Evolutionary conservation across 2,888 invertebrate species (phyloP).

Genomic region (Andrena chrysosceles): DNA sequence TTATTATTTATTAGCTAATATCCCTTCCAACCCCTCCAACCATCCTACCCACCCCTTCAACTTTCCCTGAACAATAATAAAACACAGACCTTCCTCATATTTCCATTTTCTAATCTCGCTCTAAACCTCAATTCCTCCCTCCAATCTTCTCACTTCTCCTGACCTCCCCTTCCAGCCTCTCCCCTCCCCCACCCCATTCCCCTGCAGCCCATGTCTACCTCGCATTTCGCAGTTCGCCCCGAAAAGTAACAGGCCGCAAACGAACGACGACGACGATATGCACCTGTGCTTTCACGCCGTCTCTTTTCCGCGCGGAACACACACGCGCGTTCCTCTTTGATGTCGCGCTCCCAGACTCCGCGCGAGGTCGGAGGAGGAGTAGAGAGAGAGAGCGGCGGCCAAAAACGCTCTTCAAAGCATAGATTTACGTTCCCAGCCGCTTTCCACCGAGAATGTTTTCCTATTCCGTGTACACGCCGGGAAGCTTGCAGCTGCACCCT

Average conservation of each 20-base stretch:
- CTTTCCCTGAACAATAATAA: no score
- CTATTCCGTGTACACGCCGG: conserved; percentile 54
- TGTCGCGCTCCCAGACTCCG: conserved; percentile 61
- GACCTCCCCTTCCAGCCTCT: no score
- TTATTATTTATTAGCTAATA: no score
- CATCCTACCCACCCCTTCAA: no score
- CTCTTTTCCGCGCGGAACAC: background rate
- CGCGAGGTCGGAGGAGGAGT: conserved; percentile 29
- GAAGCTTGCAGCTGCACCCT: conserved; percentile 9
- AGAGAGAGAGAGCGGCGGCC: conserved; percentile 27
- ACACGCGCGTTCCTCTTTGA: conserved; percentile 61
- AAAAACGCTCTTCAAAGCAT: conserved; percentile 67
- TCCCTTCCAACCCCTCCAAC: no score
- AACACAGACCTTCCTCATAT: background rate
- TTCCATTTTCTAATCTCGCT: no score
- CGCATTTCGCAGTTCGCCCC: conserved; percentile 11
- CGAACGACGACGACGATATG: conserved; percentile 48
- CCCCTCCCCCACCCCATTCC: background rate
- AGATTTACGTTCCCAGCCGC: conserved; percentile 59
- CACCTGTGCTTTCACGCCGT: conserved; percentile 59
- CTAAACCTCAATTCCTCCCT: no score
- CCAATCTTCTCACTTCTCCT: background rate
- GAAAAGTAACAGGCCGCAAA: conserved; percentile 52
- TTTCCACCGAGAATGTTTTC: conserved; percentile 60
- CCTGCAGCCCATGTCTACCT: background rate